Conservation (phyloP, 1,140 invertebrate genomes). For the Marisa cornuarietis region DNA sequence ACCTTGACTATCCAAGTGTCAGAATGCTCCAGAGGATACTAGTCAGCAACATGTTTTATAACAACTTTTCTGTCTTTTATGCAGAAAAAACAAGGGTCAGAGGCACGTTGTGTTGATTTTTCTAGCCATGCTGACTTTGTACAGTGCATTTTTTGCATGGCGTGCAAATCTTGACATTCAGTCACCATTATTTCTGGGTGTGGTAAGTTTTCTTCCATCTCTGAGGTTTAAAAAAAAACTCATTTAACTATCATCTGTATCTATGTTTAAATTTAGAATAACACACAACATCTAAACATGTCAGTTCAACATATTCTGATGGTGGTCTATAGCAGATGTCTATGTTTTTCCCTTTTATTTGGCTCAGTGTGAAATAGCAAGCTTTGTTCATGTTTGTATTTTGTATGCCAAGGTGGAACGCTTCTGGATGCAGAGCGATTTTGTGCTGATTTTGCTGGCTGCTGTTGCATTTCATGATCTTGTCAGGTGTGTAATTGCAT, state of each 20-base stretch:
- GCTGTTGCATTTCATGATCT: conserved; percentile 42
- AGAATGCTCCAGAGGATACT: too few species aligned
- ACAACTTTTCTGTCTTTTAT: conserved; percentile 11
- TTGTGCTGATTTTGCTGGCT: conserved; percentile 49
- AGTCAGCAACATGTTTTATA: too few species aligned
- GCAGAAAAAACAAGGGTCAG: not conserved
- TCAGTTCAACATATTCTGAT: too few species aligned
- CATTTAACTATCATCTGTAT: too few species aligned
- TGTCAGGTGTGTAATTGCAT: conserved; percentile 30
- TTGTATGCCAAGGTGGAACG: conserved; percentile 51
- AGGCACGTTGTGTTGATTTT: conserved; percentile 26
- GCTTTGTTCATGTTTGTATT: not conserved
- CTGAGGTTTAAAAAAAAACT: too few species aligned
- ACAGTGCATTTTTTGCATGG: conserved; percentile 60
- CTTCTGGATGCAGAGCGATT: conserved; percentile 62
- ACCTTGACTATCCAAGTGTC: too few species aligned
- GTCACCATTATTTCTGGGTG: conserved; percentile 54
- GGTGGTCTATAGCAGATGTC: not conserved
- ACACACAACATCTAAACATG: too few species aligned
- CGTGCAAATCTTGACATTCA: conserved; percentile 59
- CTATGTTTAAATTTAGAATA: too few species aligned
- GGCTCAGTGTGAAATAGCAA: too few species aligned
- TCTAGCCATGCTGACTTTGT: conserved; percentile 36
- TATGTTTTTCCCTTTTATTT: conserved; percentile 6
- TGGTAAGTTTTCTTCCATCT: conserved; percentile 45